Conservation (phyloP, 2,797 vertebrate genomes). For the Jordanella pulchra region DNA sequence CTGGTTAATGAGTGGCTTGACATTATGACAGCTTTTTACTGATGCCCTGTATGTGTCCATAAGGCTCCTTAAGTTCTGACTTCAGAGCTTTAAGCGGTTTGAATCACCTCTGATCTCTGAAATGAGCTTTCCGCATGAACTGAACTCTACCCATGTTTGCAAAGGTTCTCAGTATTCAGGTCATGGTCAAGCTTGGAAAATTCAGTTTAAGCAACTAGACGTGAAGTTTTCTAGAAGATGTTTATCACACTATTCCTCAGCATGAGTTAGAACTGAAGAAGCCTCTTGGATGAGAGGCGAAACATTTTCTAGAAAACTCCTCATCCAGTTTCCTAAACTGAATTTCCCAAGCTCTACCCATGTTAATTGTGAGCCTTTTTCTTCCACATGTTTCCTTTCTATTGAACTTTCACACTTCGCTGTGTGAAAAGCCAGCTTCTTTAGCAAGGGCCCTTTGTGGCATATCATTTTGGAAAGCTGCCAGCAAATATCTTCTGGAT, state of each 20-base stretch:
- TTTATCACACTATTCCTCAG: no score
- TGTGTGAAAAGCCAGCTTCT: background rate
- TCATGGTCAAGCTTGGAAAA: no score
- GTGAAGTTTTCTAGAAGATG: no score
- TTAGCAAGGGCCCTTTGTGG: background rate
- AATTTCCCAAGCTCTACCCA: no score
- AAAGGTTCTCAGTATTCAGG: no score
- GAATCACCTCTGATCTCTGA: background rate
- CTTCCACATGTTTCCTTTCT: background rate
- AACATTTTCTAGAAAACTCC: no score
- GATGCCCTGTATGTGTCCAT: background rate
- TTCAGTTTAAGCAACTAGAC: no score
- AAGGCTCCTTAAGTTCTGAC: background rate
- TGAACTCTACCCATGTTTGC: background rate
- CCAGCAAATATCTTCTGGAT: background rate
- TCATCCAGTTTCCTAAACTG: no score
- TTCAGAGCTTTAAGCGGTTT: background rate
- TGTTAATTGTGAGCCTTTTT: background rate
- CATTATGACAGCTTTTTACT: background rate
- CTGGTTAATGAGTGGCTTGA: background rate
- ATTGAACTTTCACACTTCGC: background rate
- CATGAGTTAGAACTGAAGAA: no score
- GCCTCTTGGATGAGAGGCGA: no score
- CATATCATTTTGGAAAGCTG: background rate
- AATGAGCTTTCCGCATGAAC: background rate